Conservation (phyloP, 2,797 vertebrate genomes). For the Corythornis leucogaster region DNA sequence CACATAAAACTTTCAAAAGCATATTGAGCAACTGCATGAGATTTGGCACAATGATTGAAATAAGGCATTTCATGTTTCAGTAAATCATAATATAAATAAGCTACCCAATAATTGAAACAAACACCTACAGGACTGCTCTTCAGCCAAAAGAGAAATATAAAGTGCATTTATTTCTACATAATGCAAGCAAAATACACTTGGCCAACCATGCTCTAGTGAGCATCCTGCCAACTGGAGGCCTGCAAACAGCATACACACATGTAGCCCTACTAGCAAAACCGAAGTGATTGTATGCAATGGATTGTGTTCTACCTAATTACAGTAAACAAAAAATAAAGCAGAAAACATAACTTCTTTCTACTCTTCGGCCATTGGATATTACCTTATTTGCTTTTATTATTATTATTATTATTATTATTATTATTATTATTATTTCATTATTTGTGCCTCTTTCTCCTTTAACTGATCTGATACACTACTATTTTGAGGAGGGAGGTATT, state of each 20-base stretch:
- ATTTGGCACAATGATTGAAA: background rate
- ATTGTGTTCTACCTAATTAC: background rate
- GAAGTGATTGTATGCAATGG: background rate
- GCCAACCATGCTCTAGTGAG: background rate
- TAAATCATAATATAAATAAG: background rate
- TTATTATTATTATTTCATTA: background rate
- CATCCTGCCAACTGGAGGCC: background rate
- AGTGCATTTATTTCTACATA: background rate
- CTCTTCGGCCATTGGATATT: accelerated
- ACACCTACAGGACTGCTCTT: background rate
- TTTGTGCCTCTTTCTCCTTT: background rate
- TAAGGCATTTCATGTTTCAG: background rate
- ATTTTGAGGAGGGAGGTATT: background rate
- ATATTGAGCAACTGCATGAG: background rate
- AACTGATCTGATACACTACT: background rate
- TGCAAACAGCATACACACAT: background rate
- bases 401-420: background rate
- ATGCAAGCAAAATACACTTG: background rate
- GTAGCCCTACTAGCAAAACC: background rate
- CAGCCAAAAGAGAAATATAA: background rate
- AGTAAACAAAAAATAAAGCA: background rate
- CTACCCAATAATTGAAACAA: background rate
- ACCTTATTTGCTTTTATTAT: background rate
- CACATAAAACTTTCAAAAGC: background rate
- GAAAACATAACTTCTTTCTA: background rate